These are phyloP conservation scores for Phaedon cochleariae DNA, from an alignment of 2,888 invertebrate genomes.

Conservation along the genomic window DNA sequence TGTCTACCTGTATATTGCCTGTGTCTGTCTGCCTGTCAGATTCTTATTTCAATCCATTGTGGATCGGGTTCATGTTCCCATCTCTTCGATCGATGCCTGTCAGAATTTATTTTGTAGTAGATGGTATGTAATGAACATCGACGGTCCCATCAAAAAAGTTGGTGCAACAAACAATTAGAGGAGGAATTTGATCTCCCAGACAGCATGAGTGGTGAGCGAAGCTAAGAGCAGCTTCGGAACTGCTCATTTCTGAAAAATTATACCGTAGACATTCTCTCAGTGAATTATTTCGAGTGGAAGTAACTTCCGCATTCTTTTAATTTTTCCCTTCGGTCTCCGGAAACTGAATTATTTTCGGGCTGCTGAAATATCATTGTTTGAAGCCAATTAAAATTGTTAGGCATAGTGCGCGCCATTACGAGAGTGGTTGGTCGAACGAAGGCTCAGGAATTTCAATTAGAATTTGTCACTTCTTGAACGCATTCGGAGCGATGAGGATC, in stretches of 20 bases:
- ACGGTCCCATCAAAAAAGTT: constrained; percentile 21
- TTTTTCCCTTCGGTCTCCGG: constrained; percentile 31
- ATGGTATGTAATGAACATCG: constrained; percentile 14
- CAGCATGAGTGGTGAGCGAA: constrained; percentile 24
- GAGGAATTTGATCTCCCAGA: constrained; percentile 27
- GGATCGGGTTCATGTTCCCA: not conserved
- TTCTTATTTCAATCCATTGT: not conserved
- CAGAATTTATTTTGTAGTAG: too few relatives aligned
- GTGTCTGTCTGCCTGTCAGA: too few relatives aligned
- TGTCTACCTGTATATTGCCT: too few relatives aligned
- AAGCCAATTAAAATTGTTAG: constrained; percentile 60
- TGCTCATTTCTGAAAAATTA: constrained; percentile 33
- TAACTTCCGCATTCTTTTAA: constrained; percentile 37
- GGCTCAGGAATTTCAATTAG: constrained; percentile 62
- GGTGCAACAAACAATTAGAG: constrained; percentile 30
- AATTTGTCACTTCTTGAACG: constrained; percentile 61
- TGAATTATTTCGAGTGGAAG: constrained; percentile 36
- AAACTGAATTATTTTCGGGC: constrained; percentile 41
- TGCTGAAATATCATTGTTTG: constrained; percentile 54
- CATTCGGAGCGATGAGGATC: constrained; percentile 53
- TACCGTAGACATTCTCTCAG: constrained; percentile 34
- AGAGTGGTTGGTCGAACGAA: constrained; percentile 56
- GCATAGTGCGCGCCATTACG: constrained; percentile 58
- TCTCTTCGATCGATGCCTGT: not conserved
- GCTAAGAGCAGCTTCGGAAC: constrained; percentile 20